Evolutionary conservation across 1,140 invertebrate species (phyloP), one percentile per base, ranked within the genome.

Genomic region (Bombus turneri): DNA sequence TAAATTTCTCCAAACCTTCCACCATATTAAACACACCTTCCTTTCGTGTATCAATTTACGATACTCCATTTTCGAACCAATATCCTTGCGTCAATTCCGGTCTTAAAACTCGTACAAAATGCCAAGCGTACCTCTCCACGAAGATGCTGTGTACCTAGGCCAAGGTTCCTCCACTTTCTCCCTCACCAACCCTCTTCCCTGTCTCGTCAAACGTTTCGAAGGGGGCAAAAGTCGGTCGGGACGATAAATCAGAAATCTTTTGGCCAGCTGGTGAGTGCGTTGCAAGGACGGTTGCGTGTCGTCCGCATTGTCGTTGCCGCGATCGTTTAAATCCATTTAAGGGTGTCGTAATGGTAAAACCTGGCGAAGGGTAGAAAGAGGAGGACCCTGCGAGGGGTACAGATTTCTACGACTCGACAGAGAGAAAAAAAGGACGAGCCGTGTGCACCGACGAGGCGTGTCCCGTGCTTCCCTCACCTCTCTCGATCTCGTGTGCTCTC

Each of bases 261-360:
- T 39, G 72, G 73, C 82, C 89, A 90, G 89, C 89, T 90, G 89
- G 72, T 85, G 88, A 73, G 79, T 47, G 57, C 18, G 59, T 73
- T 68, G 69, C 57, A 59, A 82, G 85, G 34, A 66, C 86, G 83
- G 77, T 91, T 90, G 88, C 89, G 86, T 86, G 89, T 91, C 69
- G 57, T 71, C 69, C 78, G 69, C 88, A 88, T 88, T 90, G 88
- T 91, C 80, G 81, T 53, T 68, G 59, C 59, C 72, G 59, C 83
- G 81, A 64, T 86, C 86, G 88, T 91, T 91, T 91, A 91, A 91
- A 91, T 91, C 88, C 86, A 91, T 91, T 91, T 91, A 91, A 90
- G 75, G 77, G 81, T 71, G 34, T 74, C 76, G 47, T 76, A 85
- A 72, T 83, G 62, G 81, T 73, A 75, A 43, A 34, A 47, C 41